phyloP scores from a whole-genome alignment of 2,888 invertebrate genomes.

The Acrobasis suavella region DNA sequence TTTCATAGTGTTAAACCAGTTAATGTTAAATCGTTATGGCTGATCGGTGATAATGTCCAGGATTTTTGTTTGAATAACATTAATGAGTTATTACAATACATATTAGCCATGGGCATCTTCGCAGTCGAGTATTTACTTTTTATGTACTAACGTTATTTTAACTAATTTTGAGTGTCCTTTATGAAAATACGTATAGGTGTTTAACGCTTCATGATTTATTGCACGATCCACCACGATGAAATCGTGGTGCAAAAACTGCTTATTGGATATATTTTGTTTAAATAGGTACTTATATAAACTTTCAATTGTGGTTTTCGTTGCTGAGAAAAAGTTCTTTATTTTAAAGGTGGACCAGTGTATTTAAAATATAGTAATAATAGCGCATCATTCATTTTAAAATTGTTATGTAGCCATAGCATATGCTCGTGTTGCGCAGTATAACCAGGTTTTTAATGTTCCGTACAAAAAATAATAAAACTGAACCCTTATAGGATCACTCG shows the following conservation, averaged over 20 bases:
- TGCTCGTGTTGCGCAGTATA: too few species aligned
- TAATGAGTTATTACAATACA: too few species aligned
- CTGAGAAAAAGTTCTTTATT: not conserved
- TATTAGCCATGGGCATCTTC: not conserved
- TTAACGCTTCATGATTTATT: not conserved
- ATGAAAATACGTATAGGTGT: not conserved
- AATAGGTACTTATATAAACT: not conserved
- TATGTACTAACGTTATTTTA: constrained; percentile 5
- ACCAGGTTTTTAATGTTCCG: too few species aligned
- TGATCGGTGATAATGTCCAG: not conserved
- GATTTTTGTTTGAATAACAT: not conserved
- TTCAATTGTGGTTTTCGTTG: constrained; percentile 2
- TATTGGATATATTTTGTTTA: not conserved
- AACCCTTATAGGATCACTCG: too few species aligned
- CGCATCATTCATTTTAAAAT: too few species aligned
- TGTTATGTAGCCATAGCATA: too few species aligned
- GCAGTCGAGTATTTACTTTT: constrained; percentile 18
- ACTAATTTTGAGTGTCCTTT: constrained; percentile 12
- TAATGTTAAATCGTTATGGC: not conserved
- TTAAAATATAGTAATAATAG: too few species aligned
- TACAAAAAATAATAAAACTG: too few species aligned
- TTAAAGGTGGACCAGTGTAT: not conserved
- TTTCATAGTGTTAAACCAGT: too few species aligned
- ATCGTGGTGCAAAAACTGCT: constrained; percentile 2
- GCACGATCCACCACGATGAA: not conserved